Conservation (phyloP, 2,888 invertebrate genomes). For the Achlya flavicornis region DNA sequence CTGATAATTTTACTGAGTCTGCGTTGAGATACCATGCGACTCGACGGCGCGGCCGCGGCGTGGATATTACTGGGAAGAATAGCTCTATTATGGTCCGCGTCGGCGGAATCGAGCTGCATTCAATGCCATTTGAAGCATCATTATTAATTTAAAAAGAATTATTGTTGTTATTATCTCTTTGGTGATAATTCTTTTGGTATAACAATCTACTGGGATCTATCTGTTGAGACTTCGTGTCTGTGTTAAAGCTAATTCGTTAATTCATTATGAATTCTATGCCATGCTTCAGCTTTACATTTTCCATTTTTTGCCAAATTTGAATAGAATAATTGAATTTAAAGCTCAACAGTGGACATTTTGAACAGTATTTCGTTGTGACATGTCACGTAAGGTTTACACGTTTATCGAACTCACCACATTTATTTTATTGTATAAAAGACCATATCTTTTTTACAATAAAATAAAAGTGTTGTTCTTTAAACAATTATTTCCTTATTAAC, state of each 20-base stretch:
- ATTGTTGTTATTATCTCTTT: no score
- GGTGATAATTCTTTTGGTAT: background rate
- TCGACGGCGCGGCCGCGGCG: no score
- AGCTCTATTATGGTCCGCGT: constrained; percentile 48
- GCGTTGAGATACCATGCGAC: constrained; percentile 37
- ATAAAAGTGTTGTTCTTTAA: background rate
- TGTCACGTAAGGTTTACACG: constrained; percentile 26
- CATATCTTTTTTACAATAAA: background rate
- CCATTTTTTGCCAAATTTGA: constrained; percentile 45
- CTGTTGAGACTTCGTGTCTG: no score
- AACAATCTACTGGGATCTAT: no score
- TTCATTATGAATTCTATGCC: constrained; percentile 45
- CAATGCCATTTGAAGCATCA: constrained; percentile 41
- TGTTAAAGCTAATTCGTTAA: constrained; percentile 21
- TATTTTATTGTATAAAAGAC: constrained; percentile 15
- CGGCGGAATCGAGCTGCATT: constrained; percentile 46
- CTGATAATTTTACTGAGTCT: constrained; percentile 53
- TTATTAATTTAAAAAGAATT: constrained; percentile 13
- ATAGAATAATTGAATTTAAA: constrained; percentile 46
- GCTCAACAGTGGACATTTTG: constrained; percentile 29
- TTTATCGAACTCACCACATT: constrained; percentile 8
- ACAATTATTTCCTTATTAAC: background rate
- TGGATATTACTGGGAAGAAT: constrained; percentile 47
- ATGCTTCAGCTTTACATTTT: constrained; percentile 40
- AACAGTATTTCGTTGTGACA: constrained; percentile 26